Evolutionary conservation across 2,797 vertebrate species (phyloP).

Genomic region (Sphenodon punctatus): DNA sequence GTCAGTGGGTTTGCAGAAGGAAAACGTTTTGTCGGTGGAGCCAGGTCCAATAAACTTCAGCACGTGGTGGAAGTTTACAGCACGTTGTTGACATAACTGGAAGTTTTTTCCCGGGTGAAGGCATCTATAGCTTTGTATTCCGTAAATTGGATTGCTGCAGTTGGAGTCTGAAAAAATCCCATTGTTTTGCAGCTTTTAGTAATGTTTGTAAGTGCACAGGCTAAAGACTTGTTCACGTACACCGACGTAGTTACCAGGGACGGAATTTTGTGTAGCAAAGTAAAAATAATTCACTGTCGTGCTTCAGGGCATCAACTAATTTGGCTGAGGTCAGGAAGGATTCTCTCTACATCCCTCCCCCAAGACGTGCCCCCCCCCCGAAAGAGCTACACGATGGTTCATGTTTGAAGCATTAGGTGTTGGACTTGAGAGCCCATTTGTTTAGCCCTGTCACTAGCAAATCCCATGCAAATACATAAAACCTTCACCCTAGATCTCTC

Average conservation of each 20-base stretch:
- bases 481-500: neutral
- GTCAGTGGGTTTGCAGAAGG: slow-evolving; percentile 38
- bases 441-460: neutral
- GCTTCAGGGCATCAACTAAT: slow-evolving; percentile 63
- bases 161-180: slow-evolving; percentile 61
- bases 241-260: neutral
- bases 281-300: slow-evolving; percentile 66
- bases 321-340: slow-evolving; percentile 51
- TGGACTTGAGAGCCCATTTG: neutral
- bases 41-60: no score
- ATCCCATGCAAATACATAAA: neutral
- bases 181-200: slow-evolving; percentile 65
- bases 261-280: neutral
- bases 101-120: slow-evolving; percentile 60
- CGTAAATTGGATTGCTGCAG: slow-evolving; percentile 56
- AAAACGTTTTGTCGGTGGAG: slow-evolving; percentile 41
- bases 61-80: slow-evolving; percentile 62
- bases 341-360: slow-evolving; percentile 23
- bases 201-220: slow-evolving; percentile 56
- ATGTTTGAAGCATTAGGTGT: slow-evolving; percentile 43
- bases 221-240: neutral
- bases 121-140: slow-evolving; percentile 65
- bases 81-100: slow-evolving; percentile 58
- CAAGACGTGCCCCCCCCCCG: slow-evolving; percentile 15
- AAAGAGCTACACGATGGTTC: slow-evolving; percentile 8